Evolutionary conservation across 2,888 invertebrate genomes (phyloP).

Genomic region (Spodoptera exigua): DNA sequence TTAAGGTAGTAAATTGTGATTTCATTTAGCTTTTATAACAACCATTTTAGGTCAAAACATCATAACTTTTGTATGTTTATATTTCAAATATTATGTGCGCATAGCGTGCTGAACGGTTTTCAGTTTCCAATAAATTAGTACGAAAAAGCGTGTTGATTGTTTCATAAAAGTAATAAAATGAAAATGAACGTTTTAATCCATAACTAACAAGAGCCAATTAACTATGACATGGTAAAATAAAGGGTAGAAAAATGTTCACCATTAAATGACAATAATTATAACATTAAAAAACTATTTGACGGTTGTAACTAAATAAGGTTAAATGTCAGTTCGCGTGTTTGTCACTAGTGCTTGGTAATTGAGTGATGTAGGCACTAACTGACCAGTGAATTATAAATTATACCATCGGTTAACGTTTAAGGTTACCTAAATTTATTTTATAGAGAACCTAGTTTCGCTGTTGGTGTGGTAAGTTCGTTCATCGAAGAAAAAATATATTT

Average conservation of each 20-base stretch:
- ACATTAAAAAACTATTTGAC: conserved; percentile 30
- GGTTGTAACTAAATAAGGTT: conserved; percentile 43
- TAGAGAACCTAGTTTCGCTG: neutral
- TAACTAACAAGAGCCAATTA: conserved; percentile 2
- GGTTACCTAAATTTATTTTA: conserved; percentile 9
- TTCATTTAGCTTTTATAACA: too few species aligned
- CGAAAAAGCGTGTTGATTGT: neutral
- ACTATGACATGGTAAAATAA: neutral
- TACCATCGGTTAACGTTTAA: conserved; percentile 25
- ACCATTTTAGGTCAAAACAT: too few species aligned
- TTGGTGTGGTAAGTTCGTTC: too few species aligned
- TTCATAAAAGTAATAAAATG: neutral
- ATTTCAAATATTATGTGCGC: too few species aligned
- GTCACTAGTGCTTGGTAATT: conserved; percentile 45
- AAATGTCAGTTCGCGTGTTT: conserved; percentile 48
- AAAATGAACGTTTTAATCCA: neutral
- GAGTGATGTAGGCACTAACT: conserved; percentile 45
- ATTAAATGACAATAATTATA: conserved; percentile 29
- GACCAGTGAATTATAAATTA: conserved; percentile 47
- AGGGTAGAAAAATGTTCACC: conserved; percentile 11
- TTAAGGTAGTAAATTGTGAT: too few species aligned
- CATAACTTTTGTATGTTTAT: too few species aligned
- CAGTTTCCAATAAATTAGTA: neutral
- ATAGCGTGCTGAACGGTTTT: too few species aligned
- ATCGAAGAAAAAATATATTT: too few species aligned